Conservation (phyloP, 2,113 vertebrate genomes). For the Passerina amoena region DNA sequence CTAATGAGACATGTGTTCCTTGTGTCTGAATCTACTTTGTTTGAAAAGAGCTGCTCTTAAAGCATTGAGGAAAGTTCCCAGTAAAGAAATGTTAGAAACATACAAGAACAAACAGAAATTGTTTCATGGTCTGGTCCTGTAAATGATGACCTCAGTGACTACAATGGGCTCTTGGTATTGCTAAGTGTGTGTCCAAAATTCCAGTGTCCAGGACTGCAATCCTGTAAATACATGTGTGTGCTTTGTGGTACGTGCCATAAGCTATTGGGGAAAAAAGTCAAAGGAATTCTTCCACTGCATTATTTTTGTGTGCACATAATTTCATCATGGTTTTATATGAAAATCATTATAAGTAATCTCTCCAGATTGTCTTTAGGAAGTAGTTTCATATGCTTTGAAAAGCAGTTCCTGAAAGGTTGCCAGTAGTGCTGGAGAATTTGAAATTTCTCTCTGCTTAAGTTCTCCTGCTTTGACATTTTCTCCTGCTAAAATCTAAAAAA, state of each 20-base stretch:
- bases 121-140: not conserved
- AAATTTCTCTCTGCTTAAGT: not conserved
- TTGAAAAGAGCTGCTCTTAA: slow-evolving; percentile 23
- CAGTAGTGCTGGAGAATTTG: not conserved
- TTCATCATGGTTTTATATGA: not conserved
- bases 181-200: not conserved
- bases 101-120: not conserved
- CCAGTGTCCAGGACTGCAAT: not conserved
- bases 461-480: not conserved
- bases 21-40: not conserved
- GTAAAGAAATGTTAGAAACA: not conserved
- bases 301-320: not conserved
- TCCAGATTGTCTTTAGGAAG: not conserved
- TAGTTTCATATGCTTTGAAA: not conserved
- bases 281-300: not conserved
- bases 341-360: not conserved
- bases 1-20: not conserved
- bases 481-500: not conserved
- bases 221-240: not conserved
- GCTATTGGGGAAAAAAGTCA: not conserved
- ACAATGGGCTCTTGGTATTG: not conserved
- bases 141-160: not conserved
- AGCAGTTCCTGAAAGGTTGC: not conserved
- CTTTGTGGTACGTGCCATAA: not conserved
- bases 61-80: not conserved